Percentiles rank a stretch among this genome's conserved stretches.
phyloP scores from a whole-genome alignment of 2,113 vertebrate genomes.

The Stegostoma tigrinum region DNA sequence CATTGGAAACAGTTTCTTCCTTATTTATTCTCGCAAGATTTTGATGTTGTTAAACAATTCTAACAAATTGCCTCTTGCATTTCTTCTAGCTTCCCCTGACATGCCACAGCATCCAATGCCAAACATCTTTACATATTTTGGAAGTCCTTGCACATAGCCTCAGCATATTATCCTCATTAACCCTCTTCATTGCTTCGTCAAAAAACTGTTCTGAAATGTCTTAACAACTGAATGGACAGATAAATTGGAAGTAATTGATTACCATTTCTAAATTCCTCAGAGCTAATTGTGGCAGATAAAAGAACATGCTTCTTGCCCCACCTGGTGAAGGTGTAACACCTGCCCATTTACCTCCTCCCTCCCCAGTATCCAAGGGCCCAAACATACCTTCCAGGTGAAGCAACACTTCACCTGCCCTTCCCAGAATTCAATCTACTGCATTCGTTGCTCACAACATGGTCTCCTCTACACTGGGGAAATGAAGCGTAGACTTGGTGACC shows the following conservation, averaged over 20 bases:
- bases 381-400: too few species aligned
- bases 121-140: too few species aligned
- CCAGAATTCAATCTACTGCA: too few species aligned
- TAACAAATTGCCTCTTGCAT: neutral
- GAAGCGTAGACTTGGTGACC: too few species aligned
- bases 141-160: neutral
- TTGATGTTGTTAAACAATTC: neutral
- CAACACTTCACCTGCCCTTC: too few species aligned
- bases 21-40: too few species aligned
- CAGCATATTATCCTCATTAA: neutral
- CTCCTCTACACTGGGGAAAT: too few species aligned
- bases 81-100: neutral
- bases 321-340: too few species aligned
- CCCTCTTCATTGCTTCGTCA: neutral
- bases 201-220: neutral
- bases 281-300: neutral
- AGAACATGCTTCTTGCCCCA: neutral
- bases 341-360: too few species aligned
- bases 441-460: too few species aligned
- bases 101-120: too few species aligned
- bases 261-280: neutral
- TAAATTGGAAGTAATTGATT: neutral
- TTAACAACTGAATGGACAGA: neutral
- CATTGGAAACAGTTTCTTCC: neutral
- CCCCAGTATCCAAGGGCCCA: too few species aligned